Evolutionary conservation across 92 coral and sea anemone genomes (phyloP).

Genomic region (Umimayanthus chanpuru): DNA sequence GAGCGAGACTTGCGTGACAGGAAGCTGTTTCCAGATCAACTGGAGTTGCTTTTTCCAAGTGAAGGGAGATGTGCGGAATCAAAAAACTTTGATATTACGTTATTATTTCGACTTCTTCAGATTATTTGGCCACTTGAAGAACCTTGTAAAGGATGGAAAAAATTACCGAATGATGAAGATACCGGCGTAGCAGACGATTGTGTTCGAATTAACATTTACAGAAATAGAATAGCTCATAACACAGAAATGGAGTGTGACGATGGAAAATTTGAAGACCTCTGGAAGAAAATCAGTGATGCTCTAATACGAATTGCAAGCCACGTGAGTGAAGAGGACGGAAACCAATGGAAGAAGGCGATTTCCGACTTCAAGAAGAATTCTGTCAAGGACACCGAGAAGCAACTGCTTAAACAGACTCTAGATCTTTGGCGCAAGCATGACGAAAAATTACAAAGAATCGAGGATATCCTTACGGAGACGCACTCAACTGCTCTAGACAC

Average conservation of each 20-base stretch:
- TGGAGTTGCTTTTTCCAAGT: neutral
- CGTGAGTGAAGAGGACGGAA: neutral
- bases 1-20: neutral
- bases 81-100: neutral
- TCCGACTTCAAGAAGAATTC: neutral
- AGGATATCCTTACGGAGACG: too few species aligned
- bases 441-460: neutral
- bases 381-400: neutral
- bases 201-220: neutral
- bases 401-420: neutral
- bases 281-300: neutral
- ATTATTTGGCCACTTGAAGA: neutral
- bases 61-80: neutral
- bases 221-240: neutral
- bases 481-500: too few species aligned
- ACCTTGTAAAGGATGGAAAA: constrained; percentile 1
- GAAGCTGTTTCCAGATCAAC: neutral
- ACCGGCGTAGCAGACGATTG: neutral
- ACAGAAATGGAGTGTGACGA: neutral
- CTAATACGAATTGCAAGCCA: neutral
- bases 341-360: neutral
- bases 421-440: neutral
- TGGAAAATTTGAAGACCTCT: neutral
- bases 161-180: neutral
- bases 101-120: constrained; percentile 10